These are phyloP conservation scores for Rostratula benghalensis DNA, from an alignment of 2,113 vertebrate species.

Conservation along the genomic window DNA sequence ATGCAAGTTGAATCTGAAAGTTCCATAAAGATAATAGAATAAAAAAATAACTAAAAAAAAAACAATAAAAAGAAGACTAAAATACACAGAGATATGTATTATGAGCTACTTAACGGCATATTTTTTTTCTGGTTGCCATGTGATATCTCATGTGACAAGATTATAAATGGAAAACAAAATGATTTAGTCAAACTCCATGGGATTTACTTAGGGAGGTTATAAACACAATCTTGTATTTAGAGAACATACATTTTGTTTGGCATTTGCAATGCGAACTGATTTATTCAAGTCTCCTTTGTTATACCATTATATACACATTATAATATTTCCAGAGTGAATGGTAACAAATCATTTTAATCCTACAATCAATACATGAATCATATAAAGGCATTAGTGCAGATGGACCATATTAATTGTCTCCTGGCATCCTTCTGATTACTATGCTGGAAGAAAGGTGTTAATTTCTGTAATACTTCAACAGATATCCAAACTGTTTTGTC, in stretches of 20 bases:
- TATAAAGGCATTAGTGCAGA: slow-evolving; percentile 78
- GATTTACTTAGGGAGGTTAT: not conserved
- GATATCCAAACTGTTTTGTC: slow-evolving; percentile 83
- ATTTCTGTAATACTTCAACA: slow-evolving; percentile 83
- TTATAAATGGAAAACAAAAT: not conserved
- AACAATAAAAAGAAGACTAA: not conserved
- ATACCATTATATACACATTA: not conserved
- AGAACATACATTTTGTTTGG: not conserved
- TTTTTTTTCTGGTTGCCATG: not conserved
- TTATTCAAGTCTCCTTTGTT: not conserved
- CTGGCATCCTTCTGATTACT: slow-evolving; percentile 81
- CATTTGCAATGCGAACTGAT: not conserved
- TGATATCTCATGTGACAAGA: not conserved
- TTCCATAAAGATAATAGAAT: not conserved
- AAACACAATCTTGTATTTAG: not conserved
- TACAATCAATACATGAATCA: slow-evolving; percentile 85
- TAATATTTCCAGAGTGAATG: not conserved
- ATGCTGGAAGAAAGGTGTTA: slow-evolving; percentile 82
- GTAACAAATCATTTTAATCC: slow-evolving; percentile 44
- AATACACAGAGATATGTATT: not conserved
- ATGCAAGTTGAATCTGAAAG: not conserved
- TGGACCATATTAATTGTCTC: slow-evolving; percentile 86
- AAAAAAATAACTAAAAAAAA: too few relatives aligned
- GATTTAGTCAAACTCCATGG: not conserved
- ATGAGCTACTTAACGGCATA: not conserved